Conservation (phyloP, 2,888 invertebrate species). For the Amiota mariae region DNA sequence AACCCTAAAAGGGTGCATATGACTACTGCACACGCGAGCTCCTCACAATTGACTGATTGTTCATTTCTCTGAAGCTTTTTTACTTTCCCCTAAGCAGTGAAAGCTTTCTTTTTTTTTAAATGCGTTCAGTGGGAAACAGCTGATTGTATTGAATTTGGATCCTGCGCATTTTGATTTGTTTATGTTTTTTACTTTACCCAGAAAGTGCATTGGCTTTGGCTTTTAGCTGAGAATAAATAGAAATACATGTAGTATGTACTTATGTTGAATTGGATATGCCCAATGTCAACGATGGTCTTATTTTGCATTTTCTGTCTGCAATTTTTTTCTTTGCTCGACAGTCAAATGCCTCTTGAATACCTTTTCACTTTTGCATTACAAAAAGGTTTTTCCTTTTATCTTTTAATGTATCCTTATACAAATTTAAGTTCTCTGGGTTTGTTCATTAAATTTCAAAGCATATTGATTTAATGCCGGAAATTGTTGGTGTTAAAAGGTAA, state of each 20-base stretch:
- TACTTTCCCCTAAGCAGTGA: conserved; percentile 9
- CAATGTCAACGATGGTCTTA: conserved; percentile 20
- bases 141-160: conserved; percentile 38
- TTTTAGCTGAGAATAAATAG: neutral
- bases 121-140: conserved; percentile 33
- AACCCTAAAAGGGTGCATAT: neutral
- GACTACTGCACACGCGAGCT: conserved; percentile 14
- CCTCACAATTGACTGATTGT: conserved; percentile 57
- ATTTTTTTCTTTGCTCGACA: too few relatives aligned
- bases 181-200: conserved; percentile 48
- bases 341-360: too few relatives aligned
- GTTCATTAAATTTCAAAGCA: too few relatives aligned
- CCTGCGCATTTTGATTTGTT: conserved; percentile 66
- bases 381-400: too few relatives aligned
- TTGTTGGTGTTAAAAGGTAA: too few relatives aligned
- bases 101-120: conserved; percentile 37
- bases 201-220: conserved; percentile 5
- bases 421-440: too few relatives aligned
- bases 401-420: too few relatives aligned
- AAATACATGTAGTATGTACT: neutral
- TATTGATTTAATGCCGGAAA: too few relatives aligned
- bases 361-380: too few relatives aligned
- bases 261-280: neutral
- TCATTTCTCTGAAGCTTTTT: conserved; percentile 57
- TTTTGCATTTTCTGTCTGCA: neutral